Conservation (phyloP, 2,888 invertebrate genomes). For the Diplazon laetatorius region DNA sequence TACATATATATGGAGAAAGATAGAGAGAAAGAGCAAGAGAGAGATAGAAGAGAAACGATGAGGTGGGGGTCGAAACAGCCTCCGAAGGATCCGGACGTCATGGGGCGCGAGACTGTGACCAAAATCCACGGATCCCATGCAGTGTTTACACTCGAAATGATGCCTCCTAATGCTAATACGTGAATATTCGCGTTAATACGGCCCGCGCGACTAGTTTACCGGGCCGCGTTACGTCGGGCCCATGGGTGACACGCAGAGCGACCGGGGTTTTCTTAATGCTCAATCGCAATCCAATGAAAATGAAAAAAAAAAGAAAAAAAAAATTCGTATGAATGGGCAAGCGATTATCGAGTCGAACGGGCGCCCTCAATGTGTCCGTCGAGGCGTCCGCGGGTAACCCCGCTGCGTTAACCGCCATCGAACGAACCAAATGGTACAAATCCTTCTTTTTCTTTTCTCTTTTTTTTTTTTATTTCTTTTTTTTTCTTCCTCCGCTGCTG, state of each 20-base stretch:
- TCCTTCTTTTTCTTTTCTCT: constrained; percentile 68
- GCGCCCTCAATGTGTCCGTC: constrained; percentile 82
- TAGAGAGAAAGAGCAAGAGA: too few relatives aligned
- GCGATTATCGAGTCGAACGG: constrained; percentile 83
- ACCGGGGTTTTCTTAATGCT: constrained; percentile 80
- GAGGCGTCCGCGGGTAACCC: constrained; percentile 82
- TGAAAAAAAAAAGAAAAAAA: too few relatives aligned
- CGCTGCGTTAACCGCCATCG: constrained; percentile 80
- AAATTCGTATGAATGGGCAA: constrained; percentile 81
- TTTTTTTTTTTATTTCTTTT: constrained; percentile 49
- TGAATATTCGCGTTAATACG: constrained; percentile 73
- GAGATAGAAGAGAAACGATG: not conserved
- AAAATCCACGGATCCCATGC: constrained; percentile 81
- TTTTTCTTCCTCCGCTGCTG: constrained; percentile 50
- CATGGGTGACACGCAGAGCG: constrained; percentile 62
- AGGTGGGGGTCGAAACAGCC: constrained; percentile 49
- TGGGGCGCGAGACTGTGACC: constrained; percentile 80
- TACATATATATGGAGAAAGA: too few relatives aligned
- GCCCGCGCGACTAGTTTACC: constrained; percentile 62
- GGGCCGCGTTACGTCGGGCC: not conserved
- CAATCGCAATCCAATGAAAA: constrained; percentile 83
- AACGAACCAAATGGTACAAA: constrained; percentile 78
- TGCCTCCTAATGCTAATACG: constrained; percentile 83
- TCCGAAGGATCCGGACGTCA: constrained; percentile 63
- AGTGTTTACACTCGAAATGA: constrained; percentile 83